Evolutionary conservation across 2,888 invertebrate genomes (phyloP), one percentile per base, ranked within the genome.

Genomic region (Torymus texanus): DNA sequence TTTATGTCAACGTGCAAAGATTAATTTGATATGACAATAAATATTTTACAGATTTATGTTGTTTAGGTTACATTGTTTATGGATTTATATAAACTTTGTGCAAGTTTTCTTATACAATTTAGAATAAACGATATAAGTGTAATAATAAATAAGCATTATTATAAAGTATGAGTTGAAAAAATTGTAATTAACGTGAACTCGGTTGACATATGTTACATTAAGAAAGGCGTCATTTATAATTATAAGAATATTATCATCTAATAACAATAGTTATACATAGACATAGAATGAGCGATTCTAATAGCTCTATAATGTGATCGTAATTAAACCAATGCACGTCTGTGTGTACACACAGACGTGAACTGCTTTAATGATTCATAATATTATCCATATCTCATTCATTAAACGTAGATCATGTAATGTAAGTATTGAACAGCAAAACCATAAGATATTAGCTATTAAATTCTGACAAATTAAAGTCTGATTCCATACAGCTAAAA

Each of bases 241-340:
- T 10, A 13, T 11, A 12, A 18, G 13, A 11, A 14, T 51, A 24
- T 58, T 8, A 53, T 14, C 56, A 4, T 51, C 59, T 66, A 21
- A 59, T 66, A 51, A 59, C 18, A 66, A 58, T 75, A 75, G 59
- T 75, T 75, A 16, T 75, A 16, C 16, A 58, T n/a, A 11, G 18
- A 16, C 21, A n/a, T 5, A 50, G 53, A 75, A 59, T 75, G 13
- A 75, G 59, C 58, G 65, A 65, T 75, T 16, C 51, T 75, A 75
- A 65, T 73, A 58, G 50, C 41, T n/a, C 16, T n/a, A 11, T 18
- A 62, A 24, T 10, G 13, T 2, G 16, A 51, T 13, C 71, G 58
- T 51, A 61, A 71, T 61, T 51, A 51, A 72, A 61, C 14, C 12
- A 58, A 18, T 16, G 66, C 50, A 59, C 14, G 16, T 72, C 61